Evolutionary conservation across 2,113 vertebrate species (phyloP).

Genomic region (Leptobrachium leishanense): DNA sequence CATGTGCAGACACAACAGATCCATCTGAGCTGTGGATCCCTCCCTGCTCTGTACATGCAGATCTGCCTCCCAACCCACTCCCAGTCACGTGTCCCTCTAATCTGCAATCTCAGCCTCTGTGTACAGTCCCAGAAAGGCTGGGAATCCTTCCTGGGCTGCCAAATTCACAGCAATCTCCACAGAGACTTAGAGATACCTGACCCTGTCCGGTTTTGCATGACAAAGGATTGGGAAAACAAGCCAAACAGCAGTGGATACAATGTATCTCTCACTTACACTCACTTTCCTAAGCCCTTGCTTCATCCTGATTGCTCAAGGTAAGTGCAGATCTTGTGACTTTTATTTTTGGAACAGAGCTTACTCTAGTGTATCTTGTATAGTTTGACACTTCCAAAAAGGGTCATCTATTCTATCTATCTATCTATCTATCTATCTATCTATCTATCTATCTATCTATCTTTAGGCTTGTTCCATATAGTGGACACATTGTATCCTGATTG

Average conservation of each 20-base stretch:
- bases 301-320: slow-evolving; percentile 38
- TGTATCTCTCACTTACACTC: slow-evolving; percentile 8
- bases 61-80: background rate
- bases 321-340: slow-evolving; percentile 14
- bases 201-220: background rate
- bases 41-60: slow-evolving; percentile 8
- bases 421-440: too few species aligned
- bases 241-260: slow-evolving; percentile 43
- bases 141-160: slow-evolving; percentile 1
- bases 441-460: too few species aligned
- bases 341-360: background rate
- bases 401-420: background rate
- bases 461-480: too few species aligned
- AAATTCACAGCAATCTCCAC: background rate
- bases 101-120: slow-evolving; percentile 36
- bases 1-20: slow-evolving; percentile 28
- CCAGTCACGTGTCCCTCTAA: slow-evolving; percentile 46
- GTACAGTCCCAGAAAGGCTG: slow-evolving; percentile 8
- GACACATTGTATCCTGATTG: background rate
- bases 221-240: background rate
- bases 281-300: background rate
- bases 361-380: background rate
- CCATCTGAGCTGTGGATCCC: background rate
- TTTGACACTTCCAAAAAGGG: background rate
- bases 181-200: background rate